Base-by-base conservation (phyloP, 1,140 invertebrate species). In the Drosophila lacteicornis region DNA sequence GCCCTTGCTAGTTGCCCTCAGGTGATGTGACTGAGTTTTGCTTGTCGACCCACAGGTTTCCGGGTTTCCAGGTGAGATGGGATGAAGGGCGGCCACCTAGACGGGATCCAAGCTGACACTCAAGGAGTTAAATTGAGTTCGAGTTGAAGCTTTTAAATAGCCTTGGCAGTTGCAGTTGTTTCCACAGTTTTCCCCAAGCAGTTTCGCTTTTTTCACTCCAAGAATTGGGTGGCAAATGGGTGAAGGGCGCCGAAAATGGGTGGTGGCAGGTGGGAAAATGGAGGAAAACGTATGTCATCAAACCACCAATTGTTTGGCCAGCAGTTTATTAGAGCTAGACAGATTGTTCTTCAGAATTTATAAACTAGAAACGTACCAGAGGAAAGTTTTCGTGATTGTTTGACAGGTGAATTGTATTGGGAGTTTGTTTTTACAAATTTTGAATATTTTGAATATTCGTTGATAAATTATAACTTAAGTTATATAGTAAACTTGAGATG, bases 21-120 rank as follows among this genome's bases (percentile, higher is more conserved):
- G 82, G 82, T 82, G 79, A 79, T 82, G 77, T 79, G 75, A 75
- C 71, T 79, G 78, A 78, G 69, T 75, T 84, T 80, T 75, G 73
- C 78, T 56, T 75, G 82, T 79, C 78, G 46, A 70, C 55, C 57
- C 55, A 68, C 76, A 61, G 42, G 69, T 43, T 49, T 55, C 36
- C 40, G 25, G 36, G 47, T 11, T 33, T 51, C n/a, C 40, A 58
- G 42, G 42, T 47, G 19, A 22, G 45, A 8, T 1, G 60, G 25
- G 13, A 25, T 47, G 30, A 12, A 33, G 45, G 40, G 68, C 45
- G 43, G 49, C 62, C 56, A 81, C 49, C 79, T 49, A 50, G 62
- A 80, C 53, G 25, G 42, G 62, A 51, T 79, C 57, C 76, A 40
- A 68, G 47, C 55, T 66, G 55, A 75, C 62, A 57, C 79, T 76